These are phyloP conservation scores for Drosophila trapezifrons DNA, from an alignment of 1,140 invertebrate species.

Conservation along the genomic window DNA sequence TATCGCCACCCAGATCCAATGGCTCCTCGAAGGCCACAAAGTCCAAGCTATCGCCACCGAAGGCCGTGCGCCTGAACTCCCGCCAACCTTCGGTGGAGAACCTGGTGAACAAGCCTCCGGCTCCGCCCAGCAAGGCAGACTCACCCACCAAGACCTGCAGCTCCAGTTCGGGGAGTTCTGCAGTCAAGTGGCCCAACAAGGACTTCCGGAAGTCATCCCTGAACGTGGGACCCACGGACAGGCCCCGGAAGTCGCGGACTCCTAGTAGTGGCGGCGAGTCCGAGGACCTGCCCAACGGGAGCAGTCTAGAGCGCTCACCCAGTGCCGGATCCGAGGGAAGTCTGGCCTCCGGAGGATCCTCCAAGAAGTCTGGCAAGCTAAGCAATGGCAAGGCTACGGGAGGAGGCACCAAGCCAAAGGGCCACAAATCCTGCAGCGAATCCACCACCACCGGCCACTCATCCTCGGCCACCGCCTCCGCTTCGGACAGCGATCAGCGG, in stretches of 20 bases:
- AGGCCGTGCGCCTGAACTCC: conserved; percentile 67
- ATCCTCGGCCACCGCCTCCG: conserved; percentile 33
- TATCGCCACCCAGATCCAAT: conserved; percentile 18
- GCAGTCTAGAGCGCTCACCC: conserved; percentile 71
- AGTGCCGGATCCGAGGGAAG: conserved; percentile 77
- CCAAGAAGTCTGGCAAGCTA: conserved; percentile 38
- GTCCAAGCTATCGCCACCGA: conserved; percentile 76
- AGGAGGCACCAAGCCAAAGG: conserved; percentile 38
- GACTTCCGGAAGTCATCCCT: conserved; percentile 91
- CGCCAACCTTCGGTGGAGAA: conserved; percentile 78
- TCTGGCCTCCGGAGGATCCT: conserved; percentile 31
- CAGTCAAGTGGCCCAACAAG: conserved; percentile 87
- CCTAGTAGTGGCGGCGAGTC: conserved; percentile 79
- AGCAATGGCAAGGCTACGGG: conserved; percentile 48
- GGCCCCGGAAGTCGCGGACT: conserved; percentile 78
- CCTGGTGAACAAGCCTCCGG: conserved; percentile 85
- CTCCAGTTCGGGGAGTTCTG: conserved; percentile 65
- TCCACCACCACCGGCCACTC: conserved; percentile 35
- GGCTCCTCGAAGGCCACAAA: conserved; percentile 47
- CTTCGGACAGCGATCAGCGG: conserved; percentile 68
- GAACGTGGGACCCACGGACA: conserved; percentile 87
- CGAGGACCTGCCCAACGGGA: conserved; percentile 49
- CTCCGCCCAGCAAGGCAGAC: conserved; percentile 84
- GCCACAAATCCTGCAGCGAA: conserved; percentile 65
- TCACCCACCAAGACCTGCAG: conserved; percentile 80